phyloP scores from a whole-genome alignment of 1,140 invertebrate genomes.

The Chionoecetes opilio region DNA sequence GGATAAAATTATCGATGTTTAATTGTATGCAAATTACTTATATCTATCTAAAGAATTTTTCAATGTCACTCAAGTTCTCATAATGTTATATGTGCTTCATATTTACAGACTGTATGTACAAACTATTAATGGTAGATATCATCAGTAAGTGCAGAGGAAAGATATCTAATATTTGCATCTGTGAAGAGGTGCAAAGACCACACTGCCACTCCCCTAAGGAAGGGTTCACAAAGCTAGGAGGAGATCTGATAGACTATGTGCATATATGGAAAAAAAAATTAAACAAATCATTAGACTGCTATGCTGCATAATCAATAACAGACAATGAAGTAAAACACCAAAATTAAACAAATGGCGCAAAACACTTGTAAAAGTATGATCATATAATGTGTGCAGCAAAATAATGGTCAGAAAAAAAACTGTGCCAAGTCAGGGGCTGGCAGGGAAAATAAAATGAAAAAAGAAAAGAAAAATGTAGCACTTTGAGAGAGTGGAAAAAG shows the following conservation, averaged over 20 bases:
- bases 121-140: slow-evolving; percentile 28
- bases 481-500: slow-evolving; percentile 69
- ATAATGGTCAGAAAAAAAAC: slow-evolving; percentile 60
- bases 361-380: slow-evolving; percentile 70
- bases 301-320: slow-evolving; percentile 70
- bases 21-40: background rate
- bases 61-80: slow-evolving; percentile 17
- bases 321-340: slow-evolving; percentile 54
- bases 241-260: slow-evolving; percentile 71
- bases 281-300: slow-evolving; percentile 52
- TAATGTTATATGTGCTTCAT: slow-evolving; percentile 38
- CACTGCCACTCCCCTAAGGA: slow-evolving; percentile 66
- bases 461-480: slow-evolving; percentile 69
- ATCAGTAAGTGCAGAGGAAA: slow-evolving; percentile 19
- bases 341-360: slow-evolving; percentile 66
- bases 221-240: slow-evolving; percentile 69
- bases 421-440: slow-evolving; percentile 72
- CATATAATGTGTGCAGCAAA: slow-evolving; percentile 73
- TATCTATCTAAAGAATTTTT: slow-evolving; percentile 19
- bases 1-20: background rate
- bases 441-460: slow-evolving; percentile 29
- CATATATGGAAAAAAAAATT: slow-evolving; percentile 54
- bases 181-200: slow-evolving; percentile 39
- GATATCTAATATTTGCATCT: slow-evolving; percentile 48
- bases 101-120: slow-evolving; percentile 44